Evolutionary conservation across 2,113 vertebrate species (phyloP).

Genomic region (Heterotilapia buettikoferi): DNA sequence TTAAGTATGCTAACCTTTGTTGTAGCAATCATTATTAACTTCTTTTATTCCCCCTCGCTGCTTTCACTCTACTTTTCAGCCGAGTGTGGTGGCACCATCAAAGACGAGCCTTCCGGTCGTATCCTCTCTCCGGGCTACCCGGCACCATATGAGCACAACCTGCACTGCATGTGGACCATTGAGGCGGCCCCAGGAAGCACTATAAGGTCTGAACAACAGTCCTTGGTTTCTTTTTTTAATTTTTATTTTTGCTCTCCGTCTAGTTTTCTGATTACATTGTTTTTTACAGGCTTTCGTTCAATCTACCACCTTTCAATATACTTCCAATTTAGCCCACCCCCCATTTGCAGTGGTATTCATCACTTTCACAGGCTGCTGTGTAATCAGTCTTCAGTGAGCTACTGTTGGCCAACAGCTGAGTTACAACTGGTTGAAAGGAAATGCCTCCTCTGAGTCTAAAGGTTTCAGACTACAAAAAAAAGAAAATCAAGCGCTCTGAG

Average conservation of each 20-base stretch:
- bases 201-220: constrained; percentile 80
- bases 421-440: constrained; percentile 16
- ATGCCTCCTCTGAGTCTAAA: not conserved
- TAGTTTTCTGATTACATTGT: constrained; percentile 41
- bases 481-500: not conserved
- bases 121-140: constrained; percentile 96
- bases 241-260: not conserved
- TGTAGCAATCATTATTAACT: not conserved
- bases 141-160: constrained; percentile 93
- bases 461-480: not conserved
- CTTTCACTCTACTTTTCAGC: constrained; percentile 68
- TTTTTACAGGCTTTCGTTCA: constrained; percentile 31
- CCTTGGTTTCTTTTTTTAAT: not conserved
- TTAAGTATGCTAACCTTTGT: constrained; percentile 1
- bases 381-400: constrained; percentile 49
- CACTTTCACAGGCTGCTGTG: constrained; percentile 39
- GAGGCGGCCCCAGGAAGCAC: constrained; percentile 92
- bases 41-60: not conserved
- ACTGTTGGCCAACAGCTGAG: constrained; percentile 17
- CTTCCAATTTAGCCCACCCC: constrained; percentile 27
- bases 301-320: constrained; percentile 46
- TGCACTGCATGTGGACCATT: constrained; percentile 93
- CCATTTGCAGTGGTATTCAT: constrained; percentile 39
- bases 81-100: constrained; percentile 88
- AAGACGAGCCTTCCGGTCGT: constrained; percentile 80